phyloP scores from a whole-genome alignment of 1,140 invertebrate species.

The Stenopsyche tienmushanensis region DNA sequence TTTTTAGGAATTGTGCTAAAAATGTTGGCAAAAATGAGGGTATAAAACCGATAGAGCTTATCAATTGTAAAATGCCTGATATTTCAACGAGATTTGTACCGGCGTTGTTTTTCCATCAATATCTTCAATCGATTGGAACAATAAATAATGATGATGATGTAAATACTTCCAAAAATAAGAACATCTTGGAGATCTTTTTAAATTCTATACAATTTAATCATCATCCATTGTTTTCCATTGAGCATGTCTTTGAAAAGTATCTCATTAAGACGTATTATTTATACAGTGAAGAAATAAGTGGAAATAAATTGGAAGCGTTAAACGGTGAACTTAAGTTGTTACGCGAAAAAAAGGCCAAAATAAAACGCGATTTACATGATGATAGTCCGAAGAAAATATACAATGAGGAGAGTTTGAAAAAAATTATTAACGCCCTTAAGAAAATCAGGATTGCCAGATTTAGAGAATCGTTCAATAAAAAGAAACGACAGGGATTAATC shows the following conservation, averaged over 20 bases:
- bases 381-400: conserved; percentile 34
- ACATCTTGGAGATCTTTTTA: conserved; percentile 5
- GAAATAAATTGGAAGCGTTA: conserved; percentile 9
- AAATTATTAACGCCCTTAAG: conserved; percentile 32
- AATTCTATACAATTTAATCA: conserved; percentile 27
- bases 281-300: conserved; percentile 10
- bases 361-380: conserved; percentile 11
- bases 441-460: conserved; percentile 1
- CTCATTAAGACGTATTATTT: conserved; percentile 20
- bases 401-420: conserved; percentile 19
- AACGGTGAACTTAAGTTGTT: no score
- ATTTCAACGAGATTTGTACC: no score
- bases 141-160: not conserved
- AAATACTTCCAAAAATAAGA: not conserved
- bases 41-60: no score
- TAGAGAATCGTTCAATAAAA: conserved; percentile 29
- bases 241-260: conserved; percentile 34
- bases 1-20: conserved; percentile 9
- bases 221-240: conserved; percentile 40
- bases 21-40: no score
- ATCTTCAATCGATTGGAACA: not conserved
- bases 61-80: no score
- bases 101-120: no score
- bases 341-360: no score
- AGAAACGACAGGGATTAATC: conserved; percentile 26